Evolutionary conservation across 2,888 invertebrate species (phyloP).

Genomic region (Erynnis tages): DNA sequence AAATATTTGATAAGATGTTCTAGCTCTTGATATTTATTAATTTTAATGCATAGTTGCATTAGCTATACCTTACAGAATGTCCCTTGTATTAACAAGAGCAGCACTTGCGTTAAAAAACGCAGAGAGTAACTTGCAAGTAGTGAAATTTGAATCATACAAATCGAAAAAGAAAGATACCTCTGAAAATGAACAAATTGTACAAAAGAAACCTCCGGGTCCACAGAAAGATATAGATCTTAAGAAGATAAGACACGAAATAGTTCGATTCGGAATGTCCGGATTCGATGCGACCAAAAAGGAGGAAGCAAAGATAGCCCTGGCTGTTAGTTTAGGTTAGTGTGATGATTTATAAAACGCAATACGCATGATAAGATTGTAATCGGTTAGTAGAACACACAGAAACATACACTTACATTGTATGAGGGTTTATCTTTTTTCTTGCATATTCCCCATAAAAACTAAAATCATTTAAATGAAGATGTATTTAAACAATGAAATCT

Average conservation of each 20-base stretch:
- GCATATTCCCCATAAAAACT: too few species aligned
- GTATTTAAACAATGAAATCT: too few species aligned
- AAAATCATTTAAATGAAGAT: too few species aligned
- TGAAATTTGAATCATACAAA: slow-evolving; percentile 77
- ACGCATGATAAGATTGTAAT: too few species aligned
- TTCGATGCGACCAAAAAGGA: slow-evolving; percentile 86
- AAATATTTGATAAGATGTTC: too few species aligned
- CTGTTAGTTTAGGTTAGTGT: slow-evolving; percentile 86
- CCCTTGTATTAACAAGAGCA: slow-evolving; percentile 74
- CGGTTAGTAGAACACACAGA: too few species aligned
- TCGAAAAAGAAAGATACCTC: slow-evolving; percentile 59
- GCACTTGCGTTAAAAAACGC: slow-evolving; percentile 69
- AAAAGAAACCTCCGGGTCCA: slow-evolving; percentile 34
- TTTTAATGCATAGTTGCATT: too few species aligned
- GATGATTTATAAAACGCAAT: not conserved
- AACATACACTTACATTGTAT: too few species aligned
- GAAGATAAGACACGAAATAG: slow-evolving; percentile 89
- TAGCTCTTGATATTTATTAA: too few species aligned
- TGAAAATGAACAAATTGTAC: slow-evolving; percentile 36
- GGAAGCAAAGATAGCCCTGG: slow-evolving; percentile 89
- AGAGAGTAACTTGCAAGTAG: slow-evolving; percentile 66
- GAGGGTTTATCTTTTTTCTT: too few species aligned
- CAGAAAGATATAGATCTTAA: slow-evolving; percentile 86
- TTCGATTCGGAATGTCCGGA: slow-evolving; percentile 91
- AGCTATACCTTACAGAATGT: too few species aligned